phyloP scores from a whole-genome alignment of 2,797 vertebrate genomes.

The Parotocinclus haroldoi region DNA sequence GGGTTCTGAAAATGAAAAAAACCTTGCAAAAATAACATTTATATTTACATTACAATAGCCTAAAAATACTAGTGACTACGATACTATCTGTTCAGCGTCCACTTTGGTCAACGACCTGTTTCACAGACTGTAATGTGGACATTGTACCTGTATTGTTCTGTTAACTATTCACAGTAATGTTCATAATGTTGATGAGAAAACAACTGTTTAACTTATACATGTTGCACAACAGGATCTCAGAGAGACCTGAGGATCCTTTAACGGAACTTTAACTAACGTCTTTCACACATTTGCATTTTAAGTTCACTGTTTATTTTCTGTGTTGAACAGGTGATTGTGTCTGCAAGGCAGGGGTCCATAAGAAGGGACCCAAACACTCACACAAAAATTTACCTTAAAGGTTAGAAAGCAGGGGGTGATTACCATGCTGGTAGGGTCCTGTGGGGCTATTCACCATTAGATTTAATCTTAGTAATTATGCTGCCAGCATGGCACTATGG shows the following conservation, averaged over 20 bases:
- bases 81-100: too few species aligned
- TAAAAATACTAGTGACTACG: too few species aligned
- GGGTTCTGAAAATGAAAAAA: too few species aligned
- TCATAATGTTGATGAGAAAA: neutral
- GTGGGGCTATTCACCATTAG: slow-evolving; percentile 66
- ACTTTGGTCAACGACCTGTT: too few species aligned
- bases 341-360: slow-evolving; percentile 61
- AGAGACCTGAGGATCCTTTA: slow-evolving; percentile 3
- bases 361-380: slow-evolving; percentile 58
- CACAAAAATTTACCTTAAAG: slow-evolving; percentile 57
- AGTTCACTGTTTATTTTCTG: slow-evolving; percentile 62
- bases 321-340: slow-evolving; percentile 63
- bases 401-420: slow-evolving; percentile 53
- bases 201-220: slow-evolving; percentile 6
- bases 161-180: too few species aligned
- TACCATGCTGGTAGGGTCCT: slow-evolving; percentile 64
- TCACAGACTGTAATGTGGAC: too few species aligned
- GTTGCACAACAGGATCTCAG: neutral
- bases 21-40: too few species aligned
- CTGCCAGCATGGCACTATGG: slow-evolving; percentile 62
- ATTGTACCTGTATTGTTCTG: too few species aligned
- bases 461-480: slow-evolving; percentile 72
- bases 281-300: slow-evolving; percentile 63
- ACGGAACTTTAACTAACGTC: neutral
- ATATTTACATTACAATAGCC: too few species aligned